phyloP scores from a whole-genome alignment of 1,140 invertebrate genomes.

The Zaprionus kolodkinae region DNA sequence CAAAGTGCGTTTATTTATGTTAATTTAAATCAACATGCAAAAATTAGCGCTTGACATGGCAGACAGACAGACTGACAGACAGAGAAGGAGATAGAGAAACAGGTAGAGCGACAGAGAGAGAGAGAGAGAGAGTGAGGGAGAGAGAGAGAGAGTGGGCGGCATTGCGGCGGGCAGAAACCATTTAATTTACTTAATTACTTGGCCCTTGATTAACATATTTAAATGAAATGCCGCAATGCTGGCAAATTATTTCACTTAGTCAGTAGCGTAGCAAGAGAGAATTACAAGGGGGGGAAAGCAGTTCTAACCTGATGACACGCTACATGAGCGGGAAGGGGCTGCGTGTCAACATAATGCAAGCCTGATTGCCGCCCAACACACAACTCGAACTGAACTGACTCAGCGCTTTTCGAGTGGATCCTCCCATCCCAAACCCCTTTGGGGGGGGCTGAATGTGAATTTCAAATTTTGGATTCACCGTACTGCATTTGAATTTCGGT shows the following conservation, averaged over 20 bases:
- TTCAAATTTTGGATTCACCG: slow-evolving; percentile 3
- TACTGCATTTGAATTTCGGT: slow-evolving; percentile 20
- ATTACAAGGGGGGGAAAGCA: background rate
- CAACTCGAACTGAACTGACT: slow-evolving; percentile 15
- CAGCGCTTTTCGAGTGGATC: slow-evolving; percentile 24
- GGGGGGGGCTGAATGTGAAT: slow-evolving; percentile 1
- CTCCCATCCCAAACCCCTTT: too few relatives aligned
- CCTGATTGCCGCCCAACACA: slow-evolving; percentile 28
- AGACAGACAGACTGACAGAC: slow-evolving; percentile 17
- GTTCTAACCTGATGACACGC: slow-evolving; percentile 30
- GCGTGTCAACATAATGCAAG: slow-evolving; percentile 48
- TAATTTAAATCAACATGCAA: slow-evolving; percentile 52
- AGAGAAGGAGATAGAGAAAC: background rate
- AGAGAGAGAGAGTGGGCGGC: background rate
- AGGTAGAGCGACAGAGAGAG: background rate
- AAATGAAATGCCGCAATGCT: slow-evolving; percentile 49
- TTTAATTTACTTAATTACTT: slow-evolving; percentile 57
- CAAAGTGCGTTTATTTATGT: slow-evolving; percentile 47
- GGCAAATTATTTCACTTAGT: slow-evolving; percentile 43
- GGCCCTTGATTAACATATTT: slow-evolving; percentile 56
- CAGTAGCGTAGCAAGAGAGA: background rate
- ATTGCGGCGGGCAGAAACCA: slow-evolving; percentile 34
- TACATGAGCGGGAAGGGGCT: background rate
- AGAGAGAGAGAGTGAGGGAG: background rate
- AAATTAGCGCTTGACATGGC: slow-evolving; percentile 50